Evolutionary conservation across 1,140 invertebrate species (phyloP).

Genomic region (Neelides sp.): DNA sequence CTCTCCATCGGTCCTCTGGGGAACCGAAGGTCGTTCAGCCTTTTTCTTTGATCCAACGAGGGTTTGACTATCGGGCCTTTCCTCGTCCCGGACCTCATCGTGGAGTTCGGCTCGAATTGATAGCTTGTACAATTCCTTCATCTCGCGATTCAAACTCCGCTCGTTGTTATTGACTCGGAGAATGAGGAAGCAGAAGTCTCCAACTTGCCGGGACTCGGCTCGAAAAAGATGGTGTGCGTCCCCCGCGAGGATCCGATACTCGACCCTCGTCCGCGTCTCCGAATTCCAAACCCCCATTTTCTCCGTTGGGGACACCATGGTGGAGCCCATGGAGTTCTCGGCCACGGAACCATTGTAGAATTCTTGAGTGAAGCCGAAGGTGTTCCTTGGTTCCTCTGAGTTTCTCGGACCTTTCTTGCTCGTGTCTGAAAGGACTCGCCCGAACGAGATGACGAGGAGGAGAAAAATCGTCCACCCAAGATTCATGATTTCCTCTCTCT

Average conservation of each 20-base stretch:
- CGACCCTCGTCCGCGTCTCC: constrained; percentile 45
- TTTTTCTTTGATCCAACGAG: constrained; percentile 27
- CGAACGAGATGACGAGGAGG: too few species aligned
- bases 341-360: constrained; percentile 80
- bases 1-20: too few species aligned
- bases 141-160: constrained; percentile 82
- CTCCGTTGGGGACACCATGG: constrained; percentile 52
- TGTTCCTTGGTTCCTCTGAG: not conserved
- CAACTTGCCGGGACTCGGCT: constrained; percentile 69
- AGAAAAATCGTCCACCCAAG: too few species aligned
- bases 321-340: constrained; percentile 80
- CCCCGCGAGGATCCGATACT: constrained; percentile 67
- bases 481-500: too few species aligned
- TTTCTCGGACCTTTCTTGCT: not conserved
- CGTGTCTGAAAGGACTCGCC: too few species aligned
- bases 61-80: constrained; percentile 41
- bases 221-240: constrained; percentile 85
- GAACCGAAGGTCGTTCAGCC: too few species aligned
- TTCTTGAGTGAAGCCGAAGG: constrained; percentile 54
- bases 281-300: constrained; percentile 54
- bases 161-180: constrained; percentile 58
- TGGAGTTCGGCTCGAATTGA: constrained; percentile 60
- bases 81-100: constrained; percentile 33
- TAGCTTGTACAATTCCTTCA: constrained; percentile 66
- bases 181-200: constrained; percentile 84